Evolutionary conservation across 2,797 vertebrate species (phyloP), one percentile per base, ranked within the genome.

Genomic region (Tarsius wallacei): DNA sequence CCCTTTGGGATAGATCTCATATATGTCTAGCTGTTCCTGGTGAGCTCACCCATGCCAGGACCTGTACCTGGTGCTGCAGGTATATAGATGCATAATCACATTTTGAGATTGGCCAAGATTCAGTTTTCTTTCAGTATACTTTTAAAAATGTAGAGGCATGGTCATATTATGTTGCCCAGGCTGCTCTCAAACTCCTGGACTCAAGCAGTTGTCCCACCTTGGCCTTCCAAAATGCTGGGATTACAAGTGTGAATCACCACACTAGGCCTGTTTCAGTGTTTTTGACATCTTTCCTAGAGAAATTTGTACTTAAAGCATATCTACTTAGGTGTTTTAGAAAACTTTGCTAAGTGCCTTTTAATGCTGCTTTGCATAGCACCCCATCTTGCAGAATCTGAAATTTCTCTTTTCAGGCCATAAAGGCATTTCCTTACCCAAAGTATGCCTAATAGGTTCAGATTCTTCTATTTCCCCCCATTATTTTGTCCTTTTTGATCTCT

Each of bases 281-380:
- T 94, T 82, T 88, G 74, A 26, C 55, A 80, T 93, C 24, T 73
- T 96, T 96, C 63, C 22, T 87, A 93, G 57, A 94, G 68, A 66
- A 96, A 33, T 16, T 83, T 89, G 12, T 51, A 78, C 68, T 83
- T 95, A 55, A 86, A 70, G 10, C 17, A n/a, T 36, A 63, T 16
- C 31, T 77, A 59, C 9, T 0, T 66, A 63, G 19, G 24, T 70
- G 47, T 89, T 84, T 87, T 87, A 70, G 66, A 90, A 91, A 82
- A 47, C 93, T 85, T 96, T 88, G 15, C 42, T 66, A 66, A 83
- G 33, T 71, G 77, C 1, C 1, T 92, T 61, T 73, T 47, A 17
- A 47, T 36, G 51, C 21, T 57, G 24, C 36, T 84, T 93, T 90
- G 28, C 49, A 80, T 21, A 83, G 49, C 33, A 64, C 4, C 11